Evolutionary conservation across 2,797 vertebrate species (phyloP).

Genomic region (Neosalanx taihuensis): DNA sequence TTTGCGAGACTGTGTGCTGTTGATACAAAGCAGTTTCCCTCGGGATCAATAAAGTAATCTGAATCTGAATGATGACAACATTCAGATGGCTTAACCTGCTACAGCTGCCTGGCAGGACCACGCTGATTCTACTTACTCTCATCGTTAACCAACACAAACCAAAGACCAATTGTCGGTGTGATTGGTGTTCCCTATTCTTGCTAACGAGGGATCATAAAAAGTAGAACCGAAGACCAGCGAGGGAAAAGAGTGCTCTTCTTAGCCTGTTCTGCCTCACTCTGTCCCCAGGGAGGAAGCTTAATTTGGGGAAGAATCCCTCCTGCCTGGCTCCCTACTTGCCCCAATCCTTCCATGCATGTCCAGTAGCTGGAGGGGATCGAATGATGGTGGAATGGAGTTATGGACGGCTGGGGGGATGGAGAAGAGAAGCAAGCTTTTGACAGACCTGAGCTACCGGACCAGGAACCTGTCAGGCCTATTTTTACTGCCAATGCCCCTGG

Average conservation of each 20-base stretch:
- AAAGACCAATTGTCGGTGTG: too few species aligned
- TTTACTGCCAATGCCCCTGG: slow-evolving; percentile 31
- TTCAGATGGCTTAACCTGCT: too few species aligned
- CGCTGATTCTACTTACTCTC: too few species aligned
- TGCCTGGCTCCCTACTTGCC: neutral
- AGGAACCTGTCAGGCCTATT: slow-evolving; percentile 46
- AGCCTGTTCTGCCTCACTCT: neutral
- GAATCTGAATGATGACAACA: too few species aligned
- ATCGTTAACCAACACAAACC: too few species aligned
- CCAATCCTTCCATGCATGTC: slow-evolving; percentile 18
- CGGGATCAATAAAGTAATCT: too few species aligned
- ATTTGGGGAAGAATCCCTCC: slow-evolving; percentile 4
- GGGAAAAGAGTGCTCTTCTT: neutral
- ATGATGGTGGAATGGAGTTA: too few species aligned
- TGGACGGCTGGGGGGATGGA: neutral
- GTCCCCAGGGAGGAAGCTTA: slow-evolving; percentile 7
- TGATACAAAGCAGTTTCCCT: too few species aligned
- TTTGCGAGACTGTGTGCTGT: too few species aligned
- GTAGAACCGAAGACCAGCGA: neutral
- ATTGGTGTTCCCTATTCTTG: too few species aligned
- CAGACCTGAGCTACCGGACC: slow-evolving; percentile 38
- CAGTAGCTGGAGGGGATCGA: slow-evolving; percentile 36
- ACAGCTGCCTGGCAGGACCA: too few species aligned
- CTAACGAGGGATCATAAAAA: neutral
- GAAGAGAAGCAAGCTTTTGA: slow-evolving; percentile 24